phyloP scores from a whole-genome alignment of 2,888 invertebrate genomes.

The Metallyticus violacea region DNA sequence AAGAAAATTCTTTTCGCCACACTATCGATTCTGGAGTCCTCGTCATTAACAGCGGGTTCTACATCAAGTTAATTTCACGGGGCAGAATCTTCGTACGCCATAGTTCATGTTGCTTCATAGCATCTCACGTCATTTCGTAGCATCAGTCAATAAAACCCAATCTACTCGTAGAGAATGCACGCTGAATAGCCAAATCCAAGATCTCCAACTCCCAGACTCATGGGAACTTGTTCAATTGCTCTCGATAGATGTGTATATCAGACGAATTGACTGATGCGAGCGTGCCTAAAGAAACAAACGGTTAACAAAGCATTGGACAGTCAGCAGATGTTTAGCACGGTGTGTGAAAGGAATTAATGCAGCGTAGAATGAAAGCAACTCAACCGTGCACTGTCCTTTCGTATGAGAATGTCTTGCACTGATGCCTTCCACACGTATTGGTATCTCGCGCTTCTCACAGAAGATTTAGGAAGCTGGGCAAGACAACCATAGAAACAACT shows the following conservation, averaged over 20 bases:
- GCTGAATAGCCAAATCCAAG: too few species aligned
- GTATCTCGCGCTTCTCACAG: background rate
- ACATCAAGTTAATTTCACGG: too few species aligned
- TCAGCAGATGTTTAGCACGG: background rate
- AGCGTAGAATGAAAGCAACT: background rate
- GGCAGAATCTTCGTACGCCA: too few species aligned
- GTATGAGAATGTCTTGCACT: background rate
- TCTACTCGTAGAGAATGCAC: too few species aligned
- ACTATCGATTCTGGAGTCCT: too few species aligned
- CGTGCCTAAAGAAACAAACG: background rate
- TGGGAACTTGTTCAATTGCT: background rate
- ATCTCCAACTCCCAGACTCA: too few species aligned
- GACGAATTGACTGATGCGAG: background rate
- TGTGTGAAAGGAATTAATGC: background rate
- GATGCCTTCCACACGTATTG: background rate
- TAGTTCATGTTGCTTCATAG: too few species aligned
- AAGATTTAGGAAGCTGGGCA: background rate
- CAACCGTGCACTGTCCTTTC: background rate
- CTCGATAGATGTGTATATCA: background rate
- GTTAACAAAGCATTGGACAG: background rate
- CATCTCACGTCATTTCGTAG: too few species aligned
- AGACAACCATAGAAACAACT: background rate
- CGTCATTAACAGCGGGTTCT: too few species aligned
- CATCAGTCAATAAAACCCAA: too few species aligned
- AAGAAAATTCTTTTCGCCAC: too few species aligned